Conservation (phyloP, 2,888 invertebrate species). For the Euzetes globulus region DNA sequence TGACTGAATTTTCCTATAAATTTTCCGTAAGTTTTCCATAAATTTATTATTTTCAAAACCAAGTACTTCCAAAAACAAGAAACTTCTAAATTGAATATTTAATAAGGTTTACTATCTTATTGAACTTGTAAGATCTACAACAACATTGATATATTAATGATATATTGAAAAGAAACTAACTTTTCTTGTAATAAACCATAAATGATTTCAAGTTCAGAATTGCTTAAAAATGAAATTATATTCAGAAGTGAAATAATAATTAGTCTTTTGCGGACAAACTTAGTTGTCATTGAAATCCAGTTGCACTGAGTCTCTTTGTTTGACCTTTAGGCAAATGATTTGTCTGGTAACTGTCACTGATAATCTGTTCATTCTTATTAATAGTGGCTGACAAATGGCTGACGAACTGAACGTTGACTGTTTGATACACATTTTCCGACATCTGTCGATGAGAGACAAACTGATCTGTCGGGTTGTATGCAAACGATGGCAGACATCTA, state of each 20-base stretch:
- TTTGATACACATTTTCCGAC: conserved; percentile 20
- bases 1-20: too few relatives aligned
- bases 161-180: neutral
- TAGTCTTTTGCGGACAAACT: neutral
- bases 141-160: too few relatives aligned
- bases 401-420: conserved; percentile 20
- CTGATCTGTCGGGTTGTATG: conserved; percentile 32
- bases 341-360: neutral
- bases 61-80: too few relatives aligned
- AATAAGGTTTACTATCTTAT: too few relatives aligned
- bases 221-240: too few relatives aligned
- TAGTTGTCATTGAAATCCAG: neutral
- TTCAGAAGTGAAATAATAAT: neutral
- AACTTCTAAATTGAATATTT: too few relatives aligned
- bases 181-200: neutral
- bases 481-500: conserved; percentile 15
- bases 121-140: too few relatives aligned
- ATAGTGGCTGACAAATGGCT: neutral
- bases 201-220: conserved; percentile 7
- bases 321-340: neutral
- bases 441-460: conserved; percentile 32
- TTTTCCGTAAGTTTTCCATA: too few relatives aligned
- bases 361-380: neutral
- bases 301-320: neutral
- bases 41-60: too few relatives aligned